Base-by-base conservation (phyloP, 2,797 vertebrate species). In the Buceros bicornis region DNA sequence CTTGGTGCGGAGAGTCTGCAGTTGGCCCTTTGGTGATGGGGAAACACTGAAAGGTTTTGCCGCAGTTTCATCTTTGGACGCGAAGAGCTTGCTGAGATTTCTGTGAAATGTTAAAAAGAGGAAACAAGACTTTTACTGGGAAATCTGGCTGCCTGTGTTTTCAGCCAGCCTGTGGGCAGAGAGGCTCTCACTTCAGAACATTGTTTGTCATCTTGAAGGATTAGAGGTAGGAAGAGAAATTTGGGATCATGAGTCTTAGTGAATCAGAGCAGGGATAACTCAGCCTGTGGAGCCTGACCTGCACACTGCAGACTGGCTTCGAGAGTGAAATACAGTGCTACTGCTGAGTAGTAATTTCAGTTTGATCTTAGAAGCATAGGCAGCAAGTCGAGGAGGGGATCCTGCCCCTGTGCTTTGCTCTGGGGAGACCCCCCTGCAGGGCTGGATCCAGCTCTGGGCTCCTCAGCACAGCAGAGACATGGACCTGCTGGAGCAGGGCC, bases 171-270 rank as follows among this genome's bases (percentile, higher is more conserved):
- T 10, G 18, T 50, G 80, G 54, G 85, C 72, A 66, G 82, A 43
- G 84, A 42, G 37, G 28, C 42, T 83, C 66, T 37, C 31, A 22
- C 37, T 45, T 90, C n/a, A 6, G 33, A 53, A 4, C 6, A 0
- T 53, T 18, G 54, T 65, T 74, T 80, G 58, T 51, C 43, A 20
- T 61, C 74, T 53, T 53, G 50, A 35, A 83, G 82, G 64, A 29
- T 71, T 43, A 31, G 61, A 50, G 57, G 61, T 48, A 86, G 79
- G 80, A 81, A 67, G 57, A 73, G 87, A 87, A 85, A 77, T 64
- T 70, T 35, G 67, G 37, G 50, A 37, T 70, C 25, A 1, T 16
- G 16, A 61, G 12, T 60, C 33, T 70, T 13, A 48, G 8, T 58
- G 77, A 73, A 50, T n/a, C 28, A 13, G 33, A 67, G 60, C 47